Base-by-base conservation (phyloP, 2,888 invertebrate species). In the Zaprionus bogoriensis region DNA sequence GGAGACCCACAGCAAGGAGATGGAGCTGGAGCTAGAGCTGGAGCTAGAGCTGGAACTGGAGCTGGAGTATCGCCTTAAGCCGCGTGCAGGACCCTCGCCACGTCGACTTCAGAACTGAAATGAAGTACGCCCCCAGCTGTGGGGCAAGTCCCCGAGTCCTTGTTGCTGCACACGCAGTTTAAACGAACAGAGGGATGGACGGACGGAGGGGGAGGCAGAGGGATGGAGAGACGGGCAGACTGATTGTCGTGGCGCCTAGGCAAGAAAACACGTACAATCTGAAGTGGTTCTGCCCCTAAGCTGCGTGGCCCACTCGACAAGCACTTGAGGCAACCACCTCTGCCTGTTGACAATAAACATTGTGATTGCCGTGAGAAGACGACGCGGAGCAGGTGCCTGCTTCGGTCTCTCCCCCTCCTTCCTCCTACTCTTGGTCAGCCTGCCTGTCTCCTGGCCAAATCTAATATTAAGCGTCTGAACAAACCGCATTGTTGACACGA, bases 311-410 rank as follows among this genome's bases (percentile, higher is more conserved):
- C 47, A 52, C 51, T 63, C 65, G 70, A 62, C 66, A 75, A 76
- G 53, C 80, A 81, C 80, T 80, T 74, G 84, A 80, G 84, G 81
- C 84, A 53, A 58, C 72, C 68, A 67, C 64, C 75, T 75, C 65
- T 77, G 72, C 62, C 72, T 77, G 78, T 80, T 80, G 84, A 80
- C 80, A 80, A 80, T 84, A 81, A 80, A 84, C 80, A 80, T 81
- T 81, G 78, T 81, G 64, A 67, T 72, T 76, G 61, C 72, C 55
- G 44, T 58, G 47, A 44, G 45, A 53, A 22, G 59, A 41, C 20
- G 23, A 39, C 42, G 38, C 30, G 51, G 70, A 50, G 60, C 53
- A 51, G 53, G 32, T 50, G 28, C 17, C 23, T 6, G n/a, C 7
- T n/a, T 4, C 38, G 14, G 14, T 20, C 4, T 23, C 6, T 23